phyloP scores from a whole-genome alignment of 1,140 invertebrate genomes.

The Drosophila eugracilis region DNA sequence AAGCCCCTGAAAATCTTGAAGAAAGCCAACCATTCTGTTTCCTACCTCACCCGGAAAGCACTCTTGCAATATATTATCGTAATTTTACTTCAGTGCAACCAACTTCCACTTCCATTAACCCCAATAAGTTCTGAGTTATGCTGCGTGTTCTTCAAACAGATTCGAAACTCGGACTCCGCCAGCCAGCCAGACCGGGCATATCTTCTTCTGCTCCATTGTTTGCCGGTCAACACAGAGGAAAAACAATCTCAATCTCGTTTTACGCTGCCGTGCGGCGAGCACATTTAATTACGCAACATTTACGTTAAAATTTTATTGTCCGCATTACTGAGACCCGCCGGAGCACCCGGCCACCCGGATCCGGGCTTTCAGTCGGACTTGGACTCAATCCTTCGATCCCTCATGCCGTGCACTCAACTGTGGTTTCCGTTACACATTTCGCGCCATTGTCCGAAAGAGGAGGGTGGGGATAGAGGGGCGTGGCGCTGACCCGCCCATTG shows the following conservation, averaged over 20 bases:
- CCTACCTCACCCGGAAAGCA: neutral
- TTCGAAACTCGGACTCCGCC: conserved; percentile 10
- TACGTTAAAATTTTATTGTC: conserved; percentile 79
- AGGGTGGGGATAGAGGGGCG: conserved; percentile 1
- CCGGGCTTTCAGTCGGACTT: conserved; percentile 40
- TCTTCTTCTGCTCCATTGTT: conserved; percentile 13
- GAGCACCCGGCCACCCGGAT: conserved; percentile 28
- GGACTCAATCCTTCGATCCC: conserved; percentile 45
- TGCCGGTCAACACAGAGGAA: conserved; percentile 21
- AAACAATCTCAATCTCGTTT: conserved; percentile 64
- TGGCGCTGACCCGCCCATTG: conserved; percentile 26
- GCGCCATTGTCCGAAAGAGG: conserved; percentile 54
- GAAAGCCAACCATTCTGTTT: neutral
- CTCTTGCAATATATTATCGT: conserved; percentile 2
- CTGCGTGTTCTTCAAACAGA: conserved; percentile 25
- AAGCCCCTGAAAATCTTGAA: neutral
- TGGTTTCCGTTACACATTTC: conserved; percentile 78
- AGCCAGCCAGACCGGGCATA: neutral
- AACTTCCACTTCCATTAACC: conserved; percentile 27
- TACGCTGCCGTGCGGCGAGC: conserved; percentile 31
- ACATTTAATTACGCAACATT: conserved; percentile 75
- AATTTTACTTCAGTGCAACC: conserved; percentile 2
- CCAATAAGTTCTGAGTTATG: conserved; percentile 29
- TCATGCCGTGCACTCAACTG: conserved; percentile 56
- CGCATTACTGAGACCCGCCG: conserved; percentile 46